Evolutionary conservation across 1,140 invertebrate genomes (phyloP), one percentile per base, ranked within the genome.

Genomic region (Pseudomyrmex pallidus): DNA sequence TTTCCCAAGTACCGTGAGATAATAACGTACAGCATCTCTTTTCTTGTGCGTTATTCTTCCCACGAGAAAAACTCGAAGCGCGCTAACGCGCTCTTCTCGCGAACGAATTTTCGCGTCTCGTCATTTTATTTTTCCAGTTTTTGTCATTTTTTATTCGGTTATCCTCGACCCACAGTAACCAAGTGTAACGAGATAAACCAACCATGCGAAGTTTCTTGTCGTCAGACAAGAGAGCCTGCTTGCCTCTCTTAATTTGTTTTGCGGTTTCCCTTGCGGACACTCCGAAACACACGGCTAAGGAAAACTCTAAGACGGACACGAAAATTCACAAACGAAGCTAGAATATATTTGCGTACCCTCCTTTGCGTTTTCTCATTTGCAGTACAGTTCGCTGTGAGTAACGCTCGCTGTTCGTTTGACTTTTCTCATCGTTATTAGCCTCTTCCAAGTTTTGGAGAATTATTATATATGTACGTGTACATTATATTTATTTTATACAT

Each of bases 191-290:
- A 77, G 13, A 8, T 44, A 77, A 77, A 77, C 22, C 66, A 25
- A 66, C 35, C 48, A 77, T 56, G 74, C 63, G n/a, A 22, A 66
- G 48, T 64, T 15, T 54, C 9, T 64, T 7, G 48, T 54, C 46
- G 54, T 74, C 44, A 44, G 13, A 52, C 9, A n/a, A n/a, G n/a
- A n/a, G 17, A 44, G 10, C 17, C 7, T 9, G 25, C 74, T 67
- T 50, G 74, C 54, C 13, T 12, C 25, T 46, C 61, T 67, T 77
- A 67, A 66, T 77, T 67, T 77, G 17, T 67, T 54, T 77, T 9
- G 48, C 15, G 13, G 12, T 67, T n/a, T 13, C 25, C 12, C n/a
- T n/a, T n/a, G n/a, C 35, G 62, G n/a, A 66, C 17, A 67, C 25
- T 77, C 35, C 35, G 35, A 12, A 17, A 22, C 12, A 17, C 7